Evolutionary conservation across 2,888 invertebrate species (phyloP), one percentile per base, ranked within the genome.

Genomic region (Dexiosoma caninum): DNA sequence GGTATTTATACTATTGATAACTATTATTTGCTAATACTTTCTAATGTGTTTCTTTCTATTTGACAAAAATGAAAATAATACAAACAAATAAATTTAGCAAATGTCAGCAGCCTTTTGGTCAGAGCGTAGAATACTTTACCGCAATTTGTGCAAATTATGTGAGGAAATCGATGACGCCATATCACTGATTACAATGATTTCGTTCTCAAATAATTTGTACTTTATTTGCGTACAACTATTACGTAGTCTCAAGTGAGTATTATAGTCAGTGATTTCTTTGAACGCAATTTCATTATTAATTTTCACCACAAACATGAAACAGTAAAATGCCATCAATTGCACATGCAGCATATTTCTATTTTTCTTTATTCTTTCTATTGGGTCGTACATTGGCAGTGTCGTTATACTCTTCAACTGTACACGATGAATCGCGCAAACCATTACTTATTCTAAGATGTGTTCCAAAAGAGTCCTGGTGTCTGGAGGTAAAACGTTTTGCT

Each of bases 191-290:
- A 91, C 92, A 10, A 89, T 92, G 78, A 85, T 92, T 0, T 92
- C 92, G 2, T 92, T 92, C 82, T 91, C 91, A 16, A 92, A 91
- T 74, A 92, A 93, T 86, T 89, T 93, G 7, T 93, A 92, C 86
- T 92, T 92, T 82, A 92, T 93, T 84, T 92, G 93, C 79, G 91
- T 92, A 21, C 93, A 93, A 83, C 88, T 93, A 42, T 88, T 92
- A 75, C 90, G 91, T 71, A 92, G 92, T 78, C 88, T 92, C 81
- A 91, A 90, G 90, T 90, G 69, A 66, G 86, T 84, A n/a, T n/a
- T n/a, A n/a, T n/a, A n/a, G n/a, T n/a, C n/a, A 14, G 21, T 32
- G 23, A 10, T 46, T 64, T 7, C 1, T 12, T 23, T 10, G 51
- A 16, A 19, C 35, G 32, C 46, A 9, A n/a, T 60, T 51, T 66